These are phyloP conservation scores for Littorina saxatilis DNA, from an alignment of 1,140 invertebrate species.

Conservation along the genomic window DNA sequence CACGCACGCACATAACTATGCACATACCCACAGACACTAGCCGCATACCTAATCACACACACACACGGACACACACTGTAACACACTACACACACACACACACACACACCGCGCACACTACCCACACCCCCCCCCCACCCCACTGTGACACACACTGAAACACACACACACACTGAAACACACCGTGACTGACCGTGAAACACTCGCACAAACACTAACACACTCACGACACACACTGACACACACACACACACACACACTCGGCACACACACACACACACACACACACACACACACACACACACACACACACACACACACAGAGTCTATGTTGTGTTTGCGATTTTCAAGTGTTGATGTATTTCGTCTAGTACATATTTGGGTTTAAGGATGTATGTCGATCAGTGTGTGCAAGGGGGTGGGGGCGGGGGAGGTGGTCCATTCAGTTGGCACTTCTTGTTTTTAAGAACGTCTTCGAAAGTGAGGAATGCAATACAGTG, in stretches of 20 bases:
- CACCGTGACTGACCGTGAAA: not conserved
- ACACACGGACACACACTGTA: not conserved
- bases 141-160: not conserved
- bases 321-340: not conserved
- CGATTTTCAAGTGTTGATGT: too few relatives aligned
- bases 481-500: too few relatives aligned
- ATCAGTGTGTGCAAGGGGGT: too few relatives aligned
- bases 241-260: slow-evolving; percentile 7
- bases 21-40: not conserved
- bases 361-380: too few relatives aligned
- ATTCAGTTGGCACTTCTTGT: too few relatives aligned
- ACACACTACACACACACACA: not conserved
- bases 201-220: not conserved
- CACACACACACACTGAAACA: slow-evolving; percentile 1
- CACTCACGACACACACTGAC: not conserved
- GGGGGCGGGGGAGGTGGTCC: too few relatives aligned
- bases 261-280: too few relatives aligned
- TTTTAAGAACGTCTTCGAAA: too few relatives aligned
- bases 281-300: slow-evolving; percentile 14
- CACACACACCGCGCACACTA: not conserved
- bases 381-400: too few relatives aligned
- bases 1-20: not conserved
- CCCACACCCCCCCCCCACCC: too few relatives aligned
- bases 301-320: slow-evolving; percentile 9
- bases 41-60: not conserved